These are phyloP conservation scores for Leucania comma DNA, from an alignment of 2,888 invertebrate genomes.

Conservation along the genomic window DNA sequence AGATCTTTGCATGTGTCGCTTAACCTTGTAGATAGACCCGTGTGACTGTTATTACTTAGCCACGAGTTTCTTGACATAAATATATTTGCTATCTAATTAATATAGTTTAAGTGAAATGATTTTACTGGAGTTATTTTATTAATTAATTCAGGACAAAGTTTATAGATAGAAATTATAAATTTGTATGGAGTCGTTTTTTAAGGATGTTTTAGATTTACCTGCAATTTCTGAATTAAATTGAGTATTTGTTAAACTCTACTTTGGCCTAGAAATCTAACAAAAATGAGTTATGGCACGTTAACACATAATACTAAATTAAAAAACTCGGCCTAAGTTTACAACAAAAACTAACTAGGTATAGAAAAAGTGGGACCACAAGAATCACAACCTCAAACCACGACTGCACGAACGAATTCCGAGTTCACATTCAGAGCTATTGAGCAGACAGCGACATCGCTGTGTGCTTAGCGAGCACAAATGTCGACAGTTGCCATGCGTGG, in stretches of 20 bases:
- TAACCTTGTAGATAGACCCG: no score
- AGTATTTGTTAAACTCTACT: no score
- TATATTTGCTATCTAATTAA: not conserved
- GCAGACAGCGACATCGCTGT: conserved; percentile 66
- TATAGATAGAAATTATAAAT: not conserved
- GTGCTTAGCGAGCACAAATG: conserved; percentile 74
- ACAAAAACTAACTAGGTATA: no score
- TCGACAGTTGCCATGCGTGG: conserved; percentile 82
- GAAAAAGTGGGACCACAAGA: conserved; percentile 12
- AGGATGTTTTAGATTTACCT: not conserved
- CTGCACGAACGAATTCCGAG: conserved; percentile 39
- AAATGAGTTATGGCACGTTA: no score
- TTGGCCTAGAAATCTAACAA: no score
- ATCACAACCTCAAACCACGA: conserved; percentile 4
- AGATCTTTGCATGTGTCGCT: no score
- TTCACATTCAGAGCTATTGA: conserved; percentile 55
- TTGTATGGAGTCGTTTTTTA: not conserved
- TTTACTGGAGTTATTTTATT: not conserved
- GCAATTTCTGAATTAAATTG: no score
- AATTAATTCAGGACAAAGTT: not conserved
- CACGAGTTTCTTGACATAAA: no score
- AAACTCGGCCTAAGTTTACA: no score
- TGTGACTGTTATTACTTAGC: no score
- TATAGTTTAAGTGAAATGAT: not conserved
- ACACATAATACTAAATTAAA: no score